Percentiles rank a stretch among this genome's conserved stretches.
phyloP scores from a whole-genome alignment of 2,888 invertebrate species.

The Dendrolimus houi region DNA sequence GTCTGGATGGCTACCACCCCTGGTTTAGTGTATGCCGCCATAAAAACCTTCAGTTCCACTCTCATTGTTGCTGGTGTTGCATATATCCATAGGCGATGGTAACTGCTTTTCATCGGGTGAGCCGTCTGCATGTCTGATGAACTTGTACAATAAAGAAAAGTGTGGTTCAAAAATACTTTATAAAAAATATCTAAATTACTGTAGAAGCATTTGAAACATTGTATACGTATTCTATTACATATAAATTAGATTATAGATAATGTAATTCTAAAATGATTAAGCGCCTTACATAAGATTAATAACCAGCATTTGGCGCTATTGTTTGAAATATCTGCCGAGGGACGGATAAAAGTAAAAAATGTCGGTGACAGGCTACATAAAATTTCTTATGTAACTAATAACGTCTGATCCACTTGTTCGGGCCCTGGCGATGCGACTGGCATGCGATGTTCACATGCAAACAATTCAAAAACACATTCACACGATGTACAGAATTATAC shows the following conservation, averaged over 20 bases:
- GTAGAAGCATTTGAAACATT: too few relatives aligned
- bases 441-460: neutral
- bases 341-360: neutral
- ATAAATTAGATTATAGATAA: neutral
- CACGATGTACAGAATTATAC: neutral
- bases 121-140: too few relatives aligned
- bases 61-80: too few relatives aligned
- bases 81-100: too few relatives aligned
- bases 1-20: too few relatives aligned
- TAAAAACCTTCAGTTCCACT: too few relatives aligned
- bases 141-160: too few relatives aligned
- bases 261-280: neutral
- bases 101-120: too few relatives aligned
- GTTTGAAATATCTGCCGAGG: neutral
- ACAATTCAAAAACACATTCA: neutral
- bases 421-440: neutral
- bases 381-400: neutral
- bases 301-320: neutral
- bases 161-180: too few relatives aligned
- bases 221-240: too few relatives aligned
- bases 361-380: neutral
- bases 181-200: too few relatives aligned
- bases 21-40: too few relatives aligned
- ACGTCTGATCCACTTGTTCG: neutral
- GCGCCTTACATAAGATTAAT: neutral